phyloP scores from a whole-genome alignment of 2,888 invertebrate species.

The Lasioglossum morio region DNA sequence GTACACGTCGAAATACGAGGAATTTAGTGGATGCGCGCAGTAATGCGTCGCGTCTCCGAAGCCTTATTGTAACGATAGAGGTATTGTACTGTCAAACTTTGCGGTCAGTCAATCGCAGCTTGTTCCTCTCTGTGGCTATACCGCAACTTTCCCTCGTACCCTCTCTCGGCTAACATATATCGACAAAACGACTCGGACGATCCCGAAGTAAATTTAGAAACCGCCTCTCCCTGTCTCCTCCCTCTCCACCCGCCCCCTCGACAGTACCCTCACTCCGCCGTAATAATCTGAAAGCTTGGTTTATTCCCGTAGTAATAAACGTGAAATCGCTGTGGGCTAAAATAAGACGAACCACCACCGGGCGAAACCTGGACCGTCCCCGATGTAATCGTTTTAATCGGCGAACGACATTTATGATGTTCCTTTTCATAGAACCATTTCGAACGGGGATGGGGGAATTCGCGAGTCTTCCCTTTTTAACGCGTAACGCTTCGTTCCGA shows the following conservation, averaged over 20 bases:
- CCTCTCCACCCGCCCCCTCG: background rate
- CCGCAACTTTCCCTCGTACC: conserved; percentile 18
- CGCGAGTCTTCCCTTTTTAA: background rate
- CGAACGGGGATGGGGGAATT: background rate
- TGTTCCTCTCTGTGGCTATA: conserved; percentile 19
- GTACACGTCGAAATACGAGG: conserved; percentile 34
- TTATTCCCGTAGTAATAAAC: conserved; percentile 48
- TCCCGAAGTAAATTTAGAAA: conserved; percentile 56
- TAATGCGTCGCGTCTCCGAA: conserved; percentile 46
- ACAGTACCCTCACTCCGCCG: background rate
- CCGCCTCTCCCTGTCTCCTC: background rate
- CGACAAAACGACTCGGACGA: conserved; percentile 51
- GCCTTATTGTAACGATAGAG: conserved; percentile 60
- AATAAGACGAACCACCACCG: conserved; percentile 33
- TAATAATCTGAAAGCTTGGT: conserved; percentile 63
- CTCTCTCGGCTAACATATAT: conserved; percentile 15
- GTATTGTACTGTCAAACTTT: conserved; percentile 62
- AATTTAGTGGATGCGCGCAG: conserved; percentile 28
- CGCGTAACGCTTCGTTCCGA: background rate
- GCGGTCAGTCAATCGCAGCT: conserved; percentile 42
- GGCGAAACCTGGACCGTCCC: conserved; percentile 15
- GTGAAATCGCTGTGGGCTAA: conserved; percentile 43
- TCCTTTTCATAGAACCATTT: background rate
- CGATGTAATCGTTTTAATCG: conserved; percentile 41
- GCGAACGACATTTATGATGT: conserved; percentile 33